Evolutionary conservation across 2,113 vertebrate genomes (phyloP), one percentile per base, ranked within the genome.

Genomic region (Dipodomys spectabilis): DNA sequence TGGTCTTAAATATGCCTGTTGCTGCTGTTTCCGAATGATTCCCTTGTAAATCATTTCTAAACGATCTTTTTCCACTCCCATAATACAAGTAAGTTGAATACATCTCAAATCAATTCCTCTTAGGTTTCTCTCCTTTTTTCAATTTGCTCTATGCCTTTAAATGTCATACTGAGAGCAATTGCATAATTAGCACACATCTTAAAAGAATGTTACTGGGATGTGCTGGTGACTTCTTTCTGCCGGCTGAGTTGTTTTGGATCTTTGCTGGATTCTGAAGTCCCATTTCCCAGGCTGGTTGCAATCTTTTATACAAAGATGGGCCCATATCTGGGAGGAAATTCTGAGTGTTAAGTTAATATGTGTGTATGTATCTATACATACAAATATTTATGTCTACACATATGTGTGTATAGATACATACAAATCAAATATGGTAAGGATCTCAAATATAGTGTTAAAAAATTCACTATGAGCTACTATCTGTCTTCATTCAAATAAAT

Each of bases 41-140:
- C 84, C 75, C 82, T 72, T 67, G 92, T 95, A 95, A 97, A 96
- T 96, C 94, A 94, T 94, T 87, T n/a, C 94, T 22, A 89, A 96
- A 80, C 12, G 77, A 74, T 94, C 95, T 91, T 96, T 92, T 94
- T 91, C 0, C 0, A 97, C 89, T 83, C 73, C 93, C 82, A 86
- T 91, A 91, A 95, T 97, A 65, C 3, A 75, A 93, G 88, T 73
- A 90, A 90, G 96, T 93, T 86, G 91, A 62, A 82, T 84, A 27
- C 71, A 89, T 96, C 68, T 93, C 90, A 57, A 64, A 44, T 86
- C 94, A 83, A 4, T 95, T 94, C 94, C 86, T 94, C 62, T 44
- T 79, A 82, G 65, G 62, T 35, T 73, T 62, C 77, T 88, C 78
- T 79, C 11, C 57, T 86, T 27, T 89, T 95, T 69, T 27, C 69